Evolutionary conservation across 2,797 vertebrate genomes (phyloP), one percentile per base, ranked within the genome.

Genomic region (Gambelia wislizenii): DNA sequence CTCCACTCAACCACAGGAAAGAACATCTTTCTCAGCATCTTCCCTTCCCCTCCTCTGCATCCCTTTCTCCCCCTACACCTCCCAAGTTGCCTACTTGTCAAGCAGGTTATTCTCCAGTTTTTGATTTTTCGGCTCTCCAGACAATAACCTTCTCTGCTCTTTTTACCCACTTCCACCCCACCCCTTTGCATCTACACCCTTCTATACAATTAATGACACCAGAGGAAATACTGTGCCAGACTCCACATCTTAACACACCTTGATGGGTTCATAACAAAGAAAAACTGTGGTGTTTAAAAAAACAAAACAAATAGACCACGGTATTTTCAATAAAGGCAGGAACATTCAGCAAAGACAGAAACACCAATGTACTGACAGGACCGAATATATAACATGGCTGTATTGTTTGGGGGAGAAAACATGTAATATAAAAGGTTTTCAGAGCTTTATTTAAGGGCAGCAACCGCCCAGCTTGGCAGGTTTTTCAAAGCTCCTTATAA

Each of bases 41-140:
- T 12, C n/a, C 80, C 85, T 89, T 89, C 84, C 87, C 92, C 86
- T n/a, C 2, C 79, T 93, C 91, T 27, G n/a, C 25, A 30, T 70
- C 12, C 72, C 39, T 70, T 92, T 90, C 93, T 90, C 91, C 90
- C 59, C 42, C 42, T 47, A 12, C 33, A 25, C 83, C n/a, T 14
- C 49, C 56, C 47, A 94, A 94, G 91, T 92, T 90, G 90, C 87
- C 91, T 94, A 93, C 96, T 94, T 93, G 95, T 94, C 96, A 96
- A 97, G 96, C 96, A 95, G 96, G 96, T 97, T 97, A 95, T 94
- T 96, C 95, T 94, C 93, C 93, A 95, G 95, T 95, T 94, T 30
- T 89, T 82, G 81, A 96, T 94, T 94, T 91, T 83, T 93, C 87
- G 90, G 92, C 89, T 94, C 93, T 88, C 82, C 91, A 92, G 88